Base-by-base conservation (phyloP, 1,140 invertebrate genomes). In the Drosophila truncata region DNA sequence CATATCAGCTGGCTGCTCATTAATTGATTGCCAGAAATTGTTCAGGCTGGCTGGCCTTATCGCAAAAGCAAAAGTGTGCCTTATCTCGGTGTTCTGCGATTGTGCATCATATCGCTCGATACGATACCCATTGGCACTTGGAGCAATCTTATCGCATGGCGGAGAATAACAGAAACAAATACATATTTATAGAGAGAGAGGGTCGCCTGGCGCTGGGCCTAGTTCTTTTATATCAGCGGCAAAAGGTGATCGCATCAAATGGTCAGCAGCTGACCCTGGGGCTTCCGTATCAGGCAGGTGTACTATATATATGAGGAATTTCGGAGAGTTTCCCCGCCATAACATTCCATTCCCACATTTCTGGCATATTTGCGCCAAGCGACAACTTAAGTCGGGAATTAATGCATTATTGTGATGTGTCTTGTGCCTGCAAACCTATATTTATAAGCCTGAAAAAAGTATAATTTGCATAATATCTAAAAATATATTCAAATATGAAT, bases 21-120 rank as follows among this genome's bases (percentile, higher is more conserved):
- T 90, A 88, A 88, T 88, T 88, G 84, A 88, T 88, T 87, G 73
- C 83, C 82, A 61, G 64, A 70, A 83, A 88, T 83, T 87, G 77
- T 78, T 54, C 64, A 41, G 49, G 46, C 58, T 27, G 59, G 59
- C 64, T 27, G 46, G 47, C 47, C 63, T 78, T 63, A 76, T 49
- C 52, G 60, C 61, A 64, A 81, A 78, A 59, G 69, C 75, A 85
- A 88, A 88, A 80, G 69, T 52, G 70, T 64, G 52, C 82, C 72
- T 80, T 84, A 88, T 78, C 69, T 78, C 49, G 42, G 25, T 69
- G 47, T 50, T 37, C 57, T 55, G 39, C 49, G 50, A 67, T 69
- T 78, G 70, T 75, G 47, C 70, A 67, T 57, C 61, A 50, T 47
- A 69, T 70, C 49, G 67, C 63, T 76, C 74, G 61, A 70, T 71